Evolutionary conservation across 2,888 invertebrate species (phyloP).

Genomic region (Pristionchus japonicus): DNA sequence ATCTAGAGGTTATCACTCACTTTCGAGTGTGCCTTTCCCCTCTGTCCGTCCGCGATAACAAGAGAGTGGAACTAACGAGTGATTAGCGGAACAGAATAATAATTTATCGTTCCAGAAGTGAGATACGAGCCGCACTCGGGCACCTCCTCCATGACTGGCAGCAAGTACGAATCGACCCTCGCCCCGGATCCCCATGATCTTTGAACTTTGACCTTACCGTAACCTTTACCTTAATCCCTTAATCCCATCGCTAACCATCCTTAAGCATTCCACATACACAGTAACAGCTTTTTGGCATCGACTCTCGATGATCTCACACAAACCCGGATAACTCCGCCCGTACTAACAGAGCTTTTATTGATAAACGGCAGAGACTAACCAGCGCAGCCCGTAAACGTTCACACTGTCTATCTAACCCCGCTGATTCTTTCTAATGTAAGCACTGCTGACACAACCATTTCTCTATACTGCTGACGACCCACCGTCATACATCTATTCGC

Average conservation of each 20-base stretch:
- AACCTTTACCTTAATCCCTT: background rate
- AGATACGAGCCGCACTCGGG: constrained; percentile 44
- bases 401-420: constrained; percentile 12
- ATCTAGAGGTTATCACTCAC: constrained; percentile 23
- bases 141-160: constrained; percentile 43
- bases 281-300: constrained; percentile 23
- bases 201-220: background rate
- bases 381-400: background rate
- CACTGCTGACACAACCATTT: constrained; percentile 3
- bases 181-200: constrained; percentile 31
- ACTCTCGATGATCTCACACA: background rate
- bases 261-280: constrained; percentile 7
- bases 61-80: background rate
- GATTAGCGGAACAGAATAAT: background rate
- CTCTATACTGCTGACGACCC: background rate
- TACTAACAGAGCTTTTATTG: background rate
- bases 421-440: constrained; percentile 9
- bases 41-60: constrained; percentile 5
- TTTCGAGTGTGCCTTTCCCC: background rate
- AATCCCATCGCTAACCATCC: too few species aligned
- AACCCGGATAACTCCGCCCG: background rate
- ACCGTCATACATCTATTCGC: constrained; percentile 11
- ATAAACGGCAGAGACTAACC: background rate
- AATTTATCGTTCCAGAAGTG: constrained; percentile 16
- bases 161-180: constrained; percentile 42